These are phyloP conservation scores for Drosophila kepulauana DNA, from an alignment of 1,140 invertebrate species.

Conservation along the genomic window DNA sequence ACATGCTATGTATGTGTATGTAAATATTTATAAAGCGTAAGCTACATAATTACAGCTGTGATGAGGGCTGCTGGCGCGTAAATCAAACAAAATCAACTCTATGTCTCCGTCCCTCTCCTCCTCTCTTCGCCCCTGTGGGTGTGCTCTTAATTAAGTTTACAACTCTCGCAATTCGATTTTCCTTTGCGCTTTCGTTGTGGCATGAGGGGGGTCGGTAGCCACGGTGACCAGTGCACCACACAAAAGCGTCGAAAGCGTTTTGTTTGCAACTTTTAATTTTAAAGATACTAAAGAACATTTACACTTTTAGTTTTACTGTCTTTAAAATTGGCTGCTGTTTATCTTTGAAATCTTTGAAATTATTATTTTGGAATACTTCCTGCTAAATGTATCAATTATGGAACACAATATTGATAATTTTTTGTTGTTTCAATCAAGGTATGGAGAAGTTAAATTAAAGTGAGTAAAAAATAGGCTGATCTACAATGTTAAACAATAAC, in stretches of 20 bases:
- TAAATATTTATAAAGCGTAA: conserved; percentile 7
- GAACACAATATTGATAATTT: too few species aligned
- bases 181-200: conserved; percentile 29
- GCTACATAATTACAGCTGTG: conserved; percentile 43
- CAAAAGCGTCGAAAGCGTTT: conserved; percentile 21
- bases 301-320: too few species aligned
- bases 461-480: too few species aligned
- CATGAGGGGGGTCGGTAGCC: conserved; percentile 35
- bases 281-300: neutral
- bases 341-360: too few species aligned
- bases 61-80: conserved; percentile 65
- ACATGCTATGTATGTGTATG: conserved; percentile 2
- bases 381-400: too few species aligned
- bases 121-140: conserved; percentile 4
- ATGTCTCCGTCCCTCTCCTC: neutral
- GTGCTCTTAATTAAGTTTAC: conserved; percentile 80
- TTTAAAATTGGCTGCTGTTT: too few species aligned
- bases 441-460: too few species aligned
- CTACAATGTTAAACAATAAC: too few species aligned
- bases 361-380: too few species aligned
- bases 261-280: neutral
- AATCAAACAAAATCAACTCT: conserved; percentile 80
- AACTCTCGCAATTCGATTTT: conserved; percentile 76
- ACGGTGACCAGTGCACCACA: conserved; percentile 24
- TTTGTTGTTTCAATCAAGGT: too few species aligned